phyloP scores from a whole-genome alignment of 2,888 invertebrate species.

The Leistus spinibarbis region DNA sequence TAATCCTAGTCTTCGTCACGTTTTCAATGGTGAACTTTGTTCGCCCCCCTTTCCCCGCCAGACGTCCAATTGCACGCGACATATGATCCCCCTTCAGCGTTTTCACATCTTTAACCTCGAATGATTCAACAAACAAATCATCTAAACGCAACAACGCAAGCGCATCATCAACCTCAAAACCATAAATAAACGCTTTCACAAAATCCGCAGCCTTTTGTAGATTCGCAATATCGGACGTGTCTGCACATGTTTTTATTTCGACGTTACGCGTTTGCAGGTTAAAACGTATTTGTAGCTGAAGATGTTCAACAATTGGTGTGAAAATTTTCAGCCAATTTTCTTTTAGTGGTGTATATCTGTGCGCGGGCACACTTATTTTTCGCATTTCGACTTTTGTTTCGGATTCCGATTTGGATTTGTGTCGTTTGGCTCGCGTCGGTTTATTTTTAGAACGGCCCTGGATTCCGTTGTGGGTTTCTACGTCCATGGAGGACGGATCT shows the following conservation, averaged over 20 bases:
- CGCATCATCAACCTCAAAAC: constrained; percentile 97
- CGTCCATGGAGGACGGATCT: constrained; percentile 68
- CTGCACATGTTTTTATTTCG: constrained; percentile 74
- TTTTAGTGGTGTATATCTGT: constrained; percentile 93
- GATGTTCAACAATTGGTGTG: constrained; percentile 93
- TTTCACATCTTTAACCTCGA: constrained; percentile 96
- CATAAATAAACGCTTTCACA: constrained; percentile 93
- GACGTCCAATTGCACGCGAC: constrained; percentile 93
- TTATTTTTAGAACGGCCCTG: constrained; percentile 59
- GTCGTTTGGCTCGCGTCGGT: constrained; percentile 49
- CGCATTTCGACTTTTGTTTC: constrained; percentile 67
- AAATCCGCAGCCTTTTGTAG: constrained; percentile 98
- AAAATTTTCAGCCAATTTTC: constrained; percentile 98
- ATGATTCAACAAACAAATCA: constrained; percentile 95
- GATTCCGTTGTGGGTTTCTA: constrained; percentile 70
- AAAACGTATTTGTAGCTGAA: constrained; percentile 91
- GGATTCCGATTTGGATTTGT: constrained; percentile 49
- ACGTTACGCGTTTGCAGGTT: constrained; percentile 91
- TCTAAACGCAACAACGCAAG: constrained; percentile 92
- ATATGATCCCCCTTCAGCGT: constrained; percentile 94
- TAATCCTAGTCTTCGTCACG: constrained; percentile 96
- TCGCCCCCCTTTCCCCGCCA: constrained; percentile 96
- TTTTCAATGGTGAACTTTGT: constrained; percentile 99
- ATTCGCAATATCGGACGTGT: constrained; percentile 85
- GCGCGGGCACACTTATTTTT: constrained; percentile 88